phyloP scores from a whole-genome alignment of 2,888 invertebrate species.

The Plebejus argus region DNA sequence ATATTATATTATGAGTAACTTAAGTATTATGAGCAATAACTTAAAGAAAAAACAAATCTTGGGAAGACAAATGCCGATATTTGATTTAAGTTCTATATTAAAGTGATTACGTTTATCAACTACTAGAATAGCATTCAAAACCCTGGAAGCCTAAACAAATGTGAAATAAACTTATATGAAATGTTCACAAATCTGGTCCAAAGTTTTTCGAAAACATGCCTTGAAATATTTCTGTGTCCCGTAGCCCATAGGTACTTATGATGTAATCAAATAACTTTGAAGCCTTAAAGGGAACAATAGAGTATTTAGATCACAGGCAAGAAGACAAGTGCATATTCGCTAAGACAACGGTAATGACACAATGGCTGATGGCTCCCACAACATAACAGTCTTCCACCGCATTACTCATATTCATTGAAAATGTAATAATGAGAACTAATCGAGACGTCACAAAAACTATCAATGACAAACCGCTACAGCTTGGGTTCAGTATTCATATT shows the following conservation, averaged over 20 bases:
- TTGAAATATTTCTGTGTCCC: not conserved
- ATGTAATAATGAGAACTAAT: constrained; percentile 16
- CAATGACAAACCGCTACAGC: not conserved
- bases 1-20: no score
- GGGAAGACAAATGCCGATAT: no score
- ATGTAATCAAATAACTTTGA: constrained; percentile 36
- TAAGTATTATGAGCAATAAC: not conserved
- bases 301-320: constrained; percentile 36
- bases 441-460: not conserved
- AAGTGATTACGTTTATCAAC: no score
- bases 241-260: constrained; percentile 6
- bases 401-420: constrained; percentile 35
- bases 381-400: constrained; percentile 58
- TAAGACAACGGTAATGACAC: constrained; percentile 57
- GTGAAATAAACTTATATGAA: no score
- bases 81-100: no score
- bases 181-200: no score
- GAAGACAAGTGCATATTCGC: constrained; percentile 47
- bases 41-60: not conserved
- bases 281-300: not conserved
- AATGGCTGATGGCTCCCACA: constrained; percentile 71
- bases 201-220: no score
- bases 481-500: not conserved
- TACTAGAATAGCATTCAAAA: no score
- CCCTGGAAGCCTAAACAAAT: no score